A percentile compares a stretch with the other conserved stretches of the same genome.
Evolutionary conservation across 2,888 invertebrate genomes (phyloP).

Genomic region (Unio delphinus): DNA sequence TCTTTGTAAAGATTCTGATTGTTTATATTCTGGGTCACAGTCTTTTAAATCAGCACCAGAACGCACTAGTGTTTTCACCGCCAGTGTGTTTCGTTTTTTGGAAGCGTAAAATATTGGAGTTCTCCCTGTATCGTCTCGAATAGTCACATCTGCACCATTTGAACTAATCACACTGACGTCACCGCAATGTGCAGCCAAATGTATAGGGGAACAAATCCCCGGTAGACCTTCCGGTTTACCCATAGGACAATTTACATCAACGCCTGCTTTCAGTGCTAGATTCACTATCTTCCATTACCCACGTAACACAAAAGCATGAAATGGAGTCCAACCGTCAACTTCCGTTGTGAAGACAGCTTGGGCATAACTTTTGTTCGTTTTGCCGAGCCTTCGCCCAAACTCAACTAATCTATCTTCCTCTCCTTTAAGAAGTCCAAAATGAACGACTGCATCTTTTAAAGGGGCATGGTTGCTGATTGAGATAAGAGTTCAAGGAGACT

Average conservation of each 20-base stretch:
- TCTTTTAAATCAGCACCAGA: slow-evolving; percentile 53
- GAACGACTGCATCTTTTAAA: slow-evolving; percentile 43
- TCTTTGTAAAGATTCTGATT: slow-evolving; percentile 19
- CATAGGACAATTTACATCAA: slow-evolving; percentile 56
- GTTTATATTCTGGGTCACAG: slow-evolving; percentile 17
- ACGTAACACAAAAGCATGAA: slow-evolving; percentile 60
- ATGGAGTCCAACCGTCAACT: slow-evolving; percentile 62
- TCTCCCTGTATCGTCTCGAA: slow-evolving; percentile 34
- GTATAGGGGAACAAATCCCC: slow-evolving; percentile 53
- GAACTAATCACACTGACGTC: slow-evolving; percentile 59
- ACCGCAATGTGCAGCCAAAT: slow-evolving; percentile 61
- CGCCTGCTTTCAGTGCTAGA: slow-evolving; percentile 48
- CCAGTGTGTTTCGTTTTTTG: slow-evolving; percentile 46
- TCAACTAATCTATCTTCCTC: slow-evolving; percentile 55
- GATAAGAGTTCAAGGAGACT: background rate
- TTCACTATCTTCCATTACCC: slow-evolving; percentile 58
- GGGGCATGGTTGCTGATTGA: slow-evolving; percentile 32
- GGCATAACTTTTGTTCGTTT: slow-evolving; percentile 41
- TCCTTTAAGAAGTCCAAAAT: slow-evolving; percentile 48
- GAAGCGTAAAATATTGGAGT: slow-evolving; percentile 57
- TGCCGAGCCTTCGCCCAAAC: slow-evolving; percentile 42
- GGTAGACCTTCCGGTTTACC: slow-evolving; percentile 56
- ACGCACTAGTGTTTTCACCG: slow-evolving; percentile 50
- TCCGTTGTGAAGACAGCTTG: slow-evolving; percentile 43
- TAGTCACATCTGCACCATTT: slow-evolving; percentile 45